Percentiles rank a stretch among this genome's conserved stretches.
phyloP scores from a whole-genome alignment of 2,888 invertebrate genomes.

The Lithophane ornitopus region DNA sequence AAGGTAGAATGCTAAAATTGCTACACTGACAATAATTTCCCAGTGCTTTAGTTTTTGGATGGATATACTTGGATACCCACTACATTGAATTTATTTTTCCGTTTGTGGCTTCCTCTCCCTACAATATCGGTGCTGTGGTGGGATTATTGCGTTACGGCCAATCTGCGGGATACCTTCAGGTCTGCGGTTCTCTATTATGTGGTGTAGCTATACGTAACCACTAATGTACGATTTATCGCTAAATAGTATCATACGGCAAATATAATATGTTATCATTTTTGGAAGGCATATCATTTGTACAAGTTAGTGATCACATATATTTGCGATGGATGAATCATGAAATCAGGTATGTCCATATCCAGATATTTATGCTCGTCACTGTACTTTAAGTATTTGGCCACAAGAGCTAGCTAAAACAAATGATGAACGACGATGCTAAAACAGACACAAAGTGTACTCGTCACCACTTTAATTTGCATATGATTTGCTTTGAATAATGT shows the following conservation, averaged over 20 bases:
- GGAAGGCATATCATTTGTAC: no score
- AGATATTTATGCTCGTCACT: no score
- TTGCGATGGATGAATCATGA: no score
- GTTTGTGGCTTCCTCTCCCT: background rate
- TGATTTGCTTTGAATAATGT: background rate
- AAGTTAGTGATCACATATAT: no score
- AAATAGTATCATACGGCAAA: background rate
- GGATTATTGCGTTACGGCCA: constrained; percentile 8
- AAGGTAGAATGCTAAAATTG: background rate
- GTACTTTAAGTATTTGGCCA: background rate
- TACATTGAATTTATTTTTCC: constrained; percentile 6
- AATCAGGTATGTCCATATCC: no score
- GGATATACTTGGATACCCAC: background rate
- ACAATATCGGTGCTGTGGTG: background rate
- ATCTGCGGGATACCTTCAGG: constrained; percentile 32
- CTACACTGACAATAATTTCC: no score
- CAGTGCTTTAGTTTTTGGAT: background rate
- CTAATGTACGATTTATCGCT: constrained; percentile 8
- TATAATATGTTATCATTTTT: no score
- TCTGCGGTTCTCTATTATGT: constrained; percentile 33
- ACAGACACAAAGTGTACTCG: background rate
- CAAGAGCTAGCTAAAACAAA: background rate
- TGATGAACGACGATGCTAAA: background rate
- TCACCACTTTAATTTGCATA: background rate
- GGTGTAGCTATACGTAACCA: background rate